Base-by-base conservation (phyloP, 2,888 invertebrate species). In the Hypomecis atomaria region DNA sequence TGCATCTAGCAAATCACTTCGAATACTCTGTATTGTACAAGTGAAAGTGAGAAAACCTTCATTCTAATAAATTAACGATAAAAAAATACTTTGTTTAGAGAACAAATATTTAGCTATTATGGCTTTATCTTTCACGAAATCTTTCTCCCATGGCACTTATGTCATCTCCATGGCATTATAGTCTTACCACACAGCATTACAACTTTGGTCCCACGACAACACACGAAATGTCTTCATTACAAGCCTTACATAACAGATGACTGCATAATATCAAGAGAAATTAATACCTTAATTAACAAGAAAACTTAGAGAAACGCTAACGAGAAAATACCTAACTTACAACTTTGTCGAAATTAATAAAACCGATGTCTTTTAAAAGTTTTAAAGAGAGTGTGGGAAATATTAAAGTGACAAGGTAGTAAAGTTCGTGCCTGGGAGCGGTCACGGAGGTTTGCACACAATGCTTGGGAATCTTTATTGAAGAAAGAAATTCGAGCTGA, bases 391-490 rank as follows among this genome's bases (percentile, higher is more conserved):
- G 11, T 10, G 3, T 45, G 38, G 4, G 13, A 48, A 42, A 43
- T 13, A 2, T 47, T 48, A 58, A n/a, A 9, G 23, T 11, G 62
- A 53, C 47, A 53, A 40, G 34, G 62, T 52, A 2, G 36, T 42
- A 45, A 50, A 57, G 9, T 40, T 44, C 34, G 10, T 43, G 40
- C 61, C 68, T 75, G 75, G 65, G 69, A 75, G 69, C 65, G 60
- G 69, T 66, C 70, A 71, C 66, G 70, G 67, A 50, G 62, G 34
- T 69, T 58, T 66, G 68, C 67, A 70, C 66, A 76, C 75, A 76
- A 74, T 77, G 55, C 66, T 68, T 62, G 72, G 70, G 70, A 72
- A 73, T 67, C 59, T 66, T 50, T 57, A 60, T 62, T 60, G 60
- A 58, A 10, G 36, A 58, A 57, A 59, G 59, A 56, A 52, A 59